Base-by-base conservation (phyloP, 1,140 invertebrate species). In the Trichonephila clavata region DNA sequence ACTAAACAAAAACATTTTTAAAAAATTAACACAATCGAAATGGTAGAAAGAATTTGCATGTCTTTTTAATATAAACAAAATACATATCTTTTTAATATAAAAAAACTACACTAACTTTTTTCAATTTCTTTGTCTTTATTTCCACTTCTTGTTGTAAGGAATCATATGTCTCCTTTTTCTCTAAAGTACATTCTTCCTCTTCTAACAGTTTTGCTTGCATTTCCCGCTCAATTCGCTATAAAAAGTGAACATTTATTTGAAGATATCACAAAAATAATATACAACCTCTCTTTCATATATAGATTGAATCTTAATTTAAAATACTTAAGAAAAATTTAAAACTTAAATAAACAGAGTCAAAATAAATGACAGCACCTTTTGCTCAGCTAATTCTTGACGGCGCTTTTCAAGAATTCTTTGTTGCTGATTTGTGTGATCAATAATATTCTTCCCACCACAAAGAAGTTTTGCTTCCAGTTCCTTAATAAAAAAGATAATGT, bases 91-190 rank as follows among this genome's bases (percentile, higher is more conserved):
- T 14, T 20, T 18, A 27, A 50, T n/a, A 57, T 21, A 18, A 32
- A 8, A 71, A 27, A 13, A 24, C 24, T 65, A 84, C 24, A 50
- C 7, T 32, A 59, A 94, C 90, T 95, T 96, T 97, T 94, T 98
- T 98, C 50, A 98, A 96, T 96, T 98, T 98, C 95, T 97, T 98
- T n/a, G 98, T 98, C 96, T 99, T 99, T 39, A 97, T 97, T 95
- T 99, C 98, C 3, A 99, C 98, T 96, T 99, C 98, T 95, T 99
- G 98, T 95, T 99, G 98, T 32, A 99, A 96, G 89, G 97, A 98
- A 18, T 97, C 97, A 95, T 98, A 99, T 0, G 98, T 98, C 95
- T 98, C 97, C 68, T 97, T 97, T 60, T 99, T 97, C 95, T 98
- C 98, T 89, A 97, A 96, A 4, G 98, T 98, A 10, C 97, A 98